These are phyloP conservation scores for Leptopilina myrica DNA, from an alignment of 2,888 invertebrate species.

Conservation along the genomic window DNA sequence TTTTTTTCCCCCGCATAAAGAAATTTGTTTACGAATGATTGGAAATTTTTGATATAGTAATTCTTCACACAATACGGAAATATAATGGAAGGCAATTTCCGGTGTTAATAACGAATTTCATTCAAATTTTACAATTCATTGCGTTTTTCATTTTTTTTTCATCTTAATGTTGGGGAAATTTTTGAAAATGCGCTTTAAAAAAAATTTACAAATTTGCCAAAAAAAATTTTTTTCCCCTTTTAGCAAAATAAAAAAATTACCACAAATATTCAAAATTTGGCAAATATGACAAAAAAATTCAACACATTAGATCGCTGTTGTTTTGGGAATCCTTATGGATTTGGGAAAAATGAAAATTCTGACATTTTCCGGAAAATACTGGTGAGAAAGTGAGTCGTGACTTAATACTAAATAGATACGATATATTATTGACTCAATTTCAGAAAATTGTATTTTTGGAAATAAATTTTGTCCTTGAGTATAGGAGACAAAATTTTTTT, in stretches of 20 bases:
- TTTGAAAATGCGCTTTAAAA: neutral
- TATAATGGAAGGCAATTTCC: constrained; percentile 34
- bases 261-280: no score
- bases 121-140: neutral
- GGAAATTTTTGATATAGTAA: neutral
- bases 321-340: neutral
- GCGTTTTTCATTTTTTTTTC: neutral
- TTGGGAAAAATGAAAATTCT: no score
- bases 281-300: neutral
- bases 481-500: no score
- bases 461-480: no score
- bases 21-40: neutral
- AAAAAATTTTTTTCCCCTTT: no score
- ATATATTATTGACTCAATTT: no score
- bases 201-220: no score
- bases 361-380: no score
- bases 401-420: no score
- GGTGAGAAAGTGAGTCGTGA: no score
- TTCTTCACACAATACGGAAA: constrained; percentile 10
- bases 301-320: constrained; percentile 5
- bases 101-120: neutral
- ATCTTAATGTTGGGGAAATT: neutral
- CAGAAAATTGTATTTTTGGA: no score
- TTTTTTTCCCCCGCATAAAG: neutral
- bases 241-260: no score